Evolutionary conservation across 2,888 invertebrate species (phyloP).

Genomic region (Dromius quadrimaculatus): DNA sequence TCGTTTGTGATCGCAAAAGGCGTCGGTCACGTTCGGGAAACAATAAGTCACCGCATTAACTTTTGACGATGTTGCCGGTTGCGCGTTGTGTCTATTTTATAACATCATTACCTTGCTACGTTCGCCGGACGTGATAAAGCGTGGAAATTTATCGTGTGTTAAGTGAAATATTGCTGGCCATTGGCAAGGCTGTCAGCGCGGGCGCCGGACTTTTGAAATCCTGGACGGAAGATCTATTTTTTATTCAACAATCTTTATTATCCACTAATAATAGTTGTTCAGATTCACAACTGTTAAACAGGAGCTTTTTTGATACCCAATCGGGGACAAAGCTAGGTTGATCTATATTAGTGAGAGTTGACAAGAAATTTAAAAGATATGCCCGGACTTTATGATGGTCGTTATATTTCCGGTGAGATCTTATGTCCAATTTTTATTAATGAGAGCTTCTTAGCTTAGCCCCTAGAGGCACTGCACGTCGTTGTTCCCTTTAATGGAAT

Average conservation of each 20-base stretch:
- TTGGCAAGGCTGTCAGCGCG: constrained; percentile 8
- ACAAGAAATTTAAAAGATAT: too few species aligned
- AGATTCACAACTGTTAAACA: too few species aligned
- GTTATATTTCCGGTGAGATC: constrained; percentile 40
- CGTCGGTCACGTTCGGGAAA: constrained; percentile 55
- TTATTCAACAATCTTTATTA: too few species aligned
- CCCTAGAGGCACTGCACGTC: neutral
- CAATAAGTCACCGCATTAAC: constrained; percentile 56
- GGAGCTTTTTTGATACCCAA: too few species aligned
- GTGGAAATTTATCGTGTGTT: constrained; percentile 63
- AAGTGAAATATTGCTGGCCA: constrained; percentile 61
- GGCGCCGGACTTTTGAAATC: too few species aligned
- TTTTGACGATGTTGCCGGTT: constrained; percentile 53
- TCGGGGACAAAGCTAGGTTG: too few species aligned
- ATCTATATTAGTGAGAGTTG: too few species aligned
- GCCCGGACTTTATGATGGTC: too few species aligned
- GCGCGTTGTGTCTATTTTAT: constrained; percentile 60
- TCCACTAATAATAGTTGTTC: too few species aligned
- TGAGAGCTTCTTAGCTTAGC: constrained; percentile 25
- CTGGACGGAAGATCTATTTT: too few species aligned
- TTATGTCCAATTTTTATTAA: constrained; percentile 30
- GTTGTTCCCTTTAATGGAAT: constrained; percentile 48
- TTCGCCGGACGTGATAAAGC: constrained; percentile 61
- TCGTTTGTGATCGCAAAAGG: constrained; percentile 46
- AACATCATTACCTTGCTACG: constrained; percentile 61